Base-by-base conservation (phyloP, 2,888 invertebrate species). In the Agonopterix heracliana region DNA sequence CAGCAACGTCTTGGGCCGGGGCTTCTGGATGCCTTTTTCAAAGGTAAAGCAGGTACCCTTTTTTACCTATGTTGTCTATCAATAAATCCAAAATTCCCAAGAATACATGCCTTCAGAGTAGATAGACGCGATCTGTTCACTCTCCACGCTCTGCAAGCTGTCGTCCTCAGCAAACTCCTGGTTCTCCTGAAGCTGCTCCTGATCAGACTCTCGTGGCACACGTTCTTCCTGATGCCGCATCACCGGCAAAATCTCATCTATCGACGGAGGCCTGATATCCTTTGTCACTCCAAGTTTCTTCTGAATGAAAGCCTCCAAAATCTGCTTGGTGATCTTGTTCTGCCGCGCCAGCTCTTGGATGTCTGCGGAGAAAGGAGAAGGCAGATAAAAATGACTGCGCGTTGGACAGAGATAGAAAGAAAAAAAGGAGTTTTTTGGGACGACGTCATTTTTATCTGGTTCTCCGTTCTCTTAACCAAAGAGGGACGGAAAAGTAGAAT, bases 321-420 rank as follows among this genome's bases (percentile, higher is more conserved):
- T 93, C 86, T 93, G 93, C 79, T 93, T 91, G 35, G 94, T 94
- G 75, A 94, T 94, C 77, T 91, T 90, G 87, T 94, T 94, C 89
- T 94, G 93, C 55, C 93, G 86, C 64, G 92, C 92, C 76, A 94
- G 78, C 78, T 94, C 93, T 60, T 89, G 88, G 47, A 76, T 60
- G 65, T 76, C 88, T 89, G 88, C 60, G 82, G 71, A 82, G 83
- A 81, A 81, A 80, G 71, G 83, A 86, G 85, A 83, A 74, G 49
- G 61, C 79, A 80, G 88, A 88, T 88, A 88, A 88, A 88, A 88
- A 88, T 88, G 88, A 88, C 88, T 78, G 77, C 62, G 69, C 67
- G 68, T 49, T 56, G 49, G 58, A 64, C 59, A 60, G 64, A 64
- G 50, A 50, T 48, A 54, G 52, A 59, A 53, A 51, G 55, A 59